A percentile compares a stretch with the other conserved stretches of the same genome.
These are phyloP conservation scores for Enteromius radiatus DNA, from an alignment of 2,797 vertebrate genomes.

Conservation along the genomic window DNA sequence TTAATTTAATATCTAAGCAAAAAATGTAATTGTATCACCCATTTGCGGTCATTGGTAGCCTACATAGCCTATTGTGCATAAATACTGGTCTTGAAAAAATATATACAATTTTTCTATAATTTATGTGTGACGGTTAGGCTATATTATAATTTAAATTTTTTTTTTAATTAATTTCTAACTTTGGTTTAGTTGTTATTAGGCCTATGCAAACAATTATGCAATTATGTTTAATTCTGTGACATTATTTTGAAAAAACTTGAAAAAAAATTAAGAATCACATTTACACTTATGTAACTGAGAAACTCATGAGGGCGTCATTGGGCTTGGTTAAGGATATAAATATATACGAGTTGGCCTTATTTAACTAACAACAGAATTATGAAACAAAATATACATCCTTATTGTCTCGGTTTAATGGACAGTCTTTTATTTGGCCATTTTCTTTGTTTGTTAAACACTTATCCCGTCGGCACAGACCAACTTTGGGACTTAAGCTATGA, in stretches of 20 bases:
- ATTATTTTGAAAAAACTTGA: not conserved
- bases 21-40: not conserved
- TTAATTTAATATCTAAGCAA: not conserved
- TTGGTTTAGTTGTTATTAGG: not conserved
- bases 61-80: not conserved
- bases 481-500: not conserved
- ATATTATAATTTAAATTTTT: not conserved
- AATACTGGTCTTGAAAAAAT: not conserved
- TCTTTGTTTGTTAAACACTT: not conserved
- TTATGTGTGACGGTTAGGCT: not conserved
- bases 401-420: not conserved
- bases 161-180: not conserved
- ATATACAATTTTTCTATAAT: not conserved
- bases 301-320: constrained; percentile 11
- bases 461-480: not conserved
- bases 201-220: not conserved
- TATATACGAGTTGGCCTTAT: not conserved
- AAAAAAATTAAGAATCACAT: not conserved
- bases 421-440: not conserved
- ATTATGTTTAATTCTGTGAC: not conserved
- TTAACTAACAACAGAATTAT: not conserved
- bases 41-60: not conserved
- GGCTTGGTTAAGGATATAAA: not conserved
- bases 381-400: not conserved
- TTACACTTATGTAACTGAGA: not conserved